A percentile compares a stretch with the other conserved stretches of the same genome.
These are phyloP conservation scores for Corydoras maculifer DNA, from an alignment of 2,113 vertebrate species.

Conservation along the genomic window DNA sequence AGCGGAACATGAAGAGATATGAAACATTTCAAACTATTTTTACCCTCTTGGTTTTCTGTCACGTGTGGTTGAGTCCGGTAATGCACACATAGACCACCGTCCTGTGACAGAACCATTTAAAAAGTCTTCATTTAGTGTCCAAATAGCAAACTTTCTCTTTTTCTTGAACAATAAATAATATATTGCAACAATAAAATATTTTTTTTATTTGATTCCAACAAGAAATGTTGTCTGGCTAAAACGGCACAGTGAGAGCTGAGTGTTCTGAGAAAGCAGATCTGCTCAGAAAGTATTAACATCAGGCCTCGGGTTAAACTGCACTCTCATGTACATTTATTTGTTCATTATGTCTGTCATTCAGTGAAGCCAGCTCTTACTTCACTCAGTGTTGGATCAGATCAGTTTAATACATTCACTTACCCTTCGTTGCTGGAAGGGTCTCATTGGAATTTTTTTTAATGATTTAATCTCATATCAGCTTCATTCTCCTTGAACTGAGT, in stretches of 20 bases:
- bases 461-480: not conserved
- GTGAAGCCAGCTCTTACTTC: not conserved
- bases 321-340: constrained; percentile 12
- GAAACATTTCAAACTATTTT: too few relatives aligned
- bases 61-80: too few relatives aligned
- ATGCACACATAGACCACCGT: too few relatives aligned
- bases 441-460: not conserved
- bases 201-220: not conserved
- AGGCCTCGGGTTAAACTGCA: constrained; percentile 2
- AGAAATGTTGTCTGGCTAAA: not conserved
- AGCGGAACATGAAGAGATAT: too few relatives aligned
- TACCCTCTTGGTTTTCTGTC: too few relatives aligned
- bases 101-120: too few relatives aligned
- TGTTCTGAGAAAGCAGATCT: not conserved
- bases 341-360: constrained; percentile 21
- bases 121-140: too few relatives aligned
- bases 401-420: not conserved
- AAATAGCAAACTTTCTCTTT: too few relatives aligned
- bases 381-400: not conserved
- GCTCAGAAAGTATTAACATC: constrained; percentile 4
- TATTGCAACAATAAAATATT: too few relatives aligned
- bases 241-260: not conserved
- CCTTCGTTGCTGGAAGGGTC: not conserved
- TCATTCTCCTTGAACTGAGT: too few relatives aligned
- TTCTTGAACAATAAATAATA: too few relatives aligned